A percentile compares a stretch with the other conserved stretches of the same genome.
Conservation (phyloP, 1,140 invertebrate species). For the Drosophila guanche region DNA sequence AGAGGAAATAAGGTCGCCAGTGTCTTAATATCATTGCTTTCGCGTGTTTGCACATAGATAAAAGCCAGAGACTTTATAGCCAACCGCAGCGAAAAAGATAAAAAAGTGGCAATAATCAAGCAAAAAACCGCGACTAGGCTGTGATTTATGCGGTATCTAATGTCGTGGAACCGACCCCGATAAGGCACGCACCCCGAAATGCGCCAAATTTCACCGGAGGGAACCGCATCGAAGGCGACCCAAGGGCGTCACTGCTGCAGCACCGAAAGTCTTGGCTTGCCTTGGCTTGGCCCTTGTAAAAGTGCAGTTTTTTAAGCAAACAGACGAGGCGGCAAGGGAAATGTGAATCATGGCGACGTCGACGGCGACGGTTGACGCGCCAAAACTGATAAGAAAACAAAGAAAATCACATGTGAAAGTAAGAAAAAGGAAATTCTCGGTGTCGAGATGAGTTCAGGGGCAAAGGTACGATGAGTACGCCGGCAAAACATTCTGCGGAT, state of each 20-base stretch:
- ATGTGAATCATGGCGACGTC: conserved; percentile 56
- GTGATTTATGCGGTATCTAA: conserved; percentile 75
- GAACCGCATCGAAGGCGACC: conserved; percentile 33
- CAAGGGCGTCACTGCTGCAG: not conserved
- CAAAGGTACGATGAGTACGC: conserved; percentile 63
- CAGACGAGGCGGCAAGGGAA: conserved; percentile 4
- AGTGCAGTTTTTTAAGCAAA: conserved; percentile 53
- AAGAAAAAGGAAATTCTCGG: conserved; percentile 42
- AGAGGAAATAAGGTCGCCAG: conserved; percentile 69
- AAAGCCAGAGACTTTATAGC: conserved; percentile 71
- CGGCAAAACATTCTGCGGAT: conserved; percentile 71
- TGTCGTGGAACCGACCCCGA: conserved; percentile 57
- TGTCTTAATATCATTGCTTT: conserved; percentile 67
- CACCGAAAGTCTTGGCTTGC: not conserved
- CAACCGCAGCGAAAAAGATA: conserved; percentile 71
- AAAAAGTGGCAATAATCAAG: conserved; percentile 66
- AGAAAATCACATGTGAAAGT: conserved; percentile 72
- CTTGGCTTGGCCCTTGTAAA: conserved; percentile 6
- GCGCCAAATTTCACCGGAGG: conserved; percentile 27
- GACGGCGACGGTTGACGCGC: conserved; percentile 26
- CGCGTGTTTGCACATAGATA: conserved; percentile 74
- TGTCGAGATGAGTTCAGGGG: conserved; percentile 17
- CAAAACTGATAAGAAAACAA: conserved; percentile 68
- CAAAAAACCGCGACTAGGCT: conserved; percentile 71
- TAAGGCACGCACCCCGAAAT: conserved; percentile 67